Conservation (phyloP, 2,113 vertebrate species). For the Delphinapterus leucas region DNA sequence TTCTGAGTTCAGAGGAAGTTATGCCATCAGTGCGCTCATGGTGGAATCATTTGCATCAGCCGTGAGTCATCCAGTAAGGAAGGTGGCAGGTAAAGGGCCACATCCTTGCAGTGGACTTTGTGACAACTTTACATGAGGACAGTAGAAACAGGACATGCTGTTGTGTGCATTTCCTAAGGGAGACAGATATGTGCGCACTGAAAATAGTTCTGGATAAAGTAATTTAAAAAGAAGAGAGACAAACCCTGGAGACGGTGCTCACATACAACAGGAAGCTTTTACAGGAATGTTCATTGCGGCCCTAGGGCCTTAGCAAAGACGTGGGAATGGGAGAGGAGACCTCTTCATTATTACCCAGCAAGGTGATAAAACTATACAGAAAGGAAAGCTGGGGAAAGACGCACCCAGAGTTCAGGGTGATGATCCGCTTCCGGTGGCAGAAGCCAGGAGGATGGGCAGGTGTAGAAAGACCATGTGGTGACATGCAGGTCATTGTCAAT, state of each 20-base stretch:
- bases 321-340: neutral
- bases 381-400: neutral
- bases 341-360: rapidly evolving
- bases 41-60: rapidly evolving
- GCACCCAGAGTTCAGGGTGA: neutral
- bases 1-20: neutral
- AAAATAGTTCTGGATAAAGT: neutral
- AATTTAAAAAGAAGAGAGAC: neutral
- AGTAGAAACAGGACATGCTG: neutral
- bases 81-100: too few relatives aligned
- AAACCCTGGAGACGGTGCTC: neutral
- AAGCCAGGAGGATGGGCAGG: neutral
- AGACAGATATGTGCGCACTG: neutral
- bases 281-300: neutral
- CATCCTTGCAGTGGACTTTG: rapidly evolving
- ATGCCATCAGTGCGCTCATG: rapidly evolving
- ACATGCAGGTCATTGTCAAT: rapidly evolving
- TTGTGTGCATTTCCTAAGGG: neutral
- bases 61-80: too few relatives aligned
- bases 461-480: neutral
- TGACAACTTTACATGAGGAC: neutral
- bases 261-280: rapidly evolving
- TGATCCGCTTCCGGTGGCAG: rapidly evolving
- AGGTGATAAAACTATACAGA: rapidly evolving
- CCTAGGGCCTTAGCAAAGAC: neutral